phyloP scores from a whole-genome alignment of 2,797 vertebrate species.

The Petrocephalus schoutedeni region DNA sequence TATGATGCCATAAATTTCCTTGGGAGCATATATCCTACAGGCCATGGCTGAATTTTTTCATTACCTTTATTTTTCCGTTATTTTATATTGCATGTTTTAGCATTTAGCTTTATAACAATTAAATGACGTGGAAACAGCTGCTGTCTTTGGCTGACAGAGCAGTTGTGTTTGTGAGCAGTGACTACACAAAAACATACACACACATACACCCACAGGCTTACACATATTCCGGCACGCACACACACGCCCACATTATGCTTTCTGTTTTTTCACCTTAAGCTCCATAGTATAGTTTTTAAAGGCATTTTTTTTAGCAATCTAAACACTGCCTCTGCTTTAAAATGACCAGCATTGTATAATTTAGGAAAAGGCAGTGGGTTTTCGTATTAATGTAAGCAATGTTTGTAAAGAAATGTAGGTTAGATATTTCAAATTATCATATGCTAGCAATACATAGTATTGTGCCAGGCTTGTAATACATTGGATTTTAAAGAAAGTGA shows the following conservation, averaged over 20 bases:
- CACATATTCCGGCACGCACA: constrained; percentile 30
- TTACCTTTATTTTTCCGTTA: constrained; percentile 50
- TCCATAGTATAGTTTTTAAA: constrained; percentile 44
- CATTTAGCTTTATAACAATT: constrained; percentile 34
- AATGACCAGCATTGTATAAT: constrained; percentile 64
- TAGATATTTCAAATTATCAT: constrained; percentile 81
- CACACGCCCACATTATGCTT: constrained; percentile 21
- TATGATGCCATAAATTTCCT: constrained; percentile 53
- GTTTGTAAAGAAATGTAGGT: constrained; percentile 82
- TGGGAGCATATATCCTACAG: constrained; percentile 49
- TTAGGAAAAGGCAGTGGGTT: constrained; percentile 51
- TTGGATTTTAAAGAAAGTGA: constrained; percentile 78
- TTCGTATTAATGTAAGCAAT: constrained; percentile 55
- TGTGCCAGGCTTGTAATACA: constrained; percentile 81
- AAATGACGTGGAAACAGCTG: background rate
- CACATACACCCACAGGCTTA: constrained; percentile 37
- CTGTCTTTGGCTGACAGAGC: constrained; percentile 11
- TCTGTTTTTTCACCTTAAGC: constrained; percentile 39
- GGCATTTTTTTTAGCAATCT: constrained; percentile 49
- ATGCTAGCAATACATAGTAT: constrained; percentile 92
- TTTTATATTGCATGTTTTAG: constrained; percentile 63
- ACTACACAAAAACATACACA: constrained; percentile 1
- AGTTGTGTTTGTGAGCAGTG: constrained; percentile 16
- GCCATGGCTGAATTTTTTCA: constrained; percentile 48
- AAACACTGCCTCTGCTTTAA: constrained; percentile 59